A percentile compares a stretch with the other conserved stretches of the same genome.
These are phyloP conservation scores for Drosophila pruinosa DNA, from an alignment of 1,140 invertebrate genomes.

Conservation along the genomic window DNA sequence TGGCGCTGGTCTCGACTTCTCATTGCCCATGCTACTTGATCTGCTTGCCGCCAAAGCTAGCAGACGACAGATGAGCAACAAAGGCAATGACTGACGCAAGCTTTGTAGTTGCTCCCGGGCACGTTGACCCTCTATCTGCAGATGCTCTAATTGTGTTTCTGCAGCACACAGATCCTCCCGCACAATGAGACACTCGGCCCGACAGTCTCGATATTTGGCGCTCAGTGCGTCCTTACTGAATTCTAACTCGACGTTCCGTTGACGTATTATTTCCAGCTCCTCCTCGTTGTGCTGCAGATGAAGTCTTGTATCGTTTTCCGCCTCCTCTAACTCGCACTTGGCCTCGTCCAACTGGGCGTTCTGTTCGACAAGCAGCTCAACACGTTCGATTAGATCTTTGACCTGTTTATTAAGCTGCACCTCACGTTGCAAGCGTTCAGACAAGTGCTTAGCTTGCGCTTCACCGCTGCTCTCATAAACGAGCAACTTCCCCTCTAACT, in stretches of 20 bases:
- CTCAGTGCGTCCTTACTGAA: constrained; percentile 76
- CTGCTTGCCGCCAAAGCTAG: constrained; percentile 33
- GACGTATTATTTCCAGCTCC: constrained; percentile 76
- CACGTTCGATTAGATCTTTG: constrained; percentile 84
- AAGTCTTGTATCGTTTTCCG: constrained; percentile 87
- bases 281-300: constrained; percentile 85
- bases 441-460: constrained; percentile 84
- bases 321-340: constrained; percentile 87
- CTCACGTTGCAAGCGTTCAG: constrained; percentile 85
- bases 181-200: constrained; percentile 82
- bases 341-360: constrained; percentile 86
- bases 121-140: constrained; percentile 85
- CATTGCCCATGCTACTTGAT: constrained; percentile 53
- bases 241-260: constrained; percentile 84
- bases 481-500: constrained; percentile 85
- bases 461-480: constrained; percentile 86
- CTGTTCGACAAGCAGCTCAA: constrained; percentile 84
- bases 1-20: constrained; percentile 25
- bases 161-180: constrained; percentile 80
- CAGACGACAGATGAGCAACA: constrained; percentile 85
- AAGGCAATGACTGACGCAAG: constrained; percentile 86
- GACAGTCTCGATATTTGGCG: constrained; percentile 84
- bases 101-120: constrained; percentile 85
- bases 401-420: constrained; percentile 84
- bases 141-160: constrained; percentile 85